Evolutionary conservation across 2,888 invertebrate genomes (phyloP), one percentile per base, ranked within the genome.

Genomic region (Saturnia japonica): DNA sequence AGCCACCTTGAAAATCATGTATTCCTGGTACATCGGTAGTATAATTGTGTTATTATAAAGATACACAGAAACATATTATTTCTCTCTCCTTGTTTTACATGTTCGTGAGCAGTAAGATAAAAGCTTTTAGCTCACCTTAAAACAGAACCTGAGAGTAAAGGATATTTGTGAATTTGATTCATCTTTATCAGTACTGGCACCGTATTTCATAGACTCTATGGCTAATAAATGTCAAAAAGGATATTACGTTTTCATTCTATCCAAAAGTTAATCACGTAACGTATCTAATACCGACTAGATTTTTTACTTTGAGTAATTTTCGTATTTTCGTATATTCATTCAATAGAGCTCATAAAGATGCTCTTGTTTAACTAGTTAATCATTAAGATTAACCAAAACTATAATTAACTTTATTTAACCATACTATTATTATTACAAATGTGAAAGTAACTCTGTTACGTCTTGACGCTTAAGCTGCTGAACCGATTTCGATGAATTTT

Each of bases 1-100:
- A 72, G 73, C 78, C 77, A 82, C 87, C 87, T 89, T 88, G 85
- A 83, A 85, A 82, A 77, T 80, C 73, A 76, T 83, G 80, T 79
- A 40, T 64, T 40, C 40, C 40, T 64, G 40, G 40, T 64, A 64
- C 40, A 40, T 40, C 19, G 40, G n/a, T 34, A 64, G 12, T n/a
- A 64, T 64, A 64, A 60, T 40, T 64, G 19, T 40, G 40, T 64
- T 64, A 60, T 60, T 60, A 40, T 64, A 64, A 64, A 64, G 16
- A 19, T 40, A 64, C 8, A 64, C 40, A 34, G 40, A 64, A 64
- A 40, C 40, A 64, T 40, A 40, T n/a, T 40, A 40, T n/a, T 51
- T 67, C 51, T 67, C 34, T 51, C 64, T 16, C 40, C 64, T 28
- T 25, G 14, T 64, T 16, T 40, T 64, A 28, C 62, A n/a, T 64